Percentiles rank a stretch among this genome's conserved stretches.
phyloP scores from a whole-genome alignment of 2,797 vertebrate species.

The Aplochiton taeniatus region DNA sequence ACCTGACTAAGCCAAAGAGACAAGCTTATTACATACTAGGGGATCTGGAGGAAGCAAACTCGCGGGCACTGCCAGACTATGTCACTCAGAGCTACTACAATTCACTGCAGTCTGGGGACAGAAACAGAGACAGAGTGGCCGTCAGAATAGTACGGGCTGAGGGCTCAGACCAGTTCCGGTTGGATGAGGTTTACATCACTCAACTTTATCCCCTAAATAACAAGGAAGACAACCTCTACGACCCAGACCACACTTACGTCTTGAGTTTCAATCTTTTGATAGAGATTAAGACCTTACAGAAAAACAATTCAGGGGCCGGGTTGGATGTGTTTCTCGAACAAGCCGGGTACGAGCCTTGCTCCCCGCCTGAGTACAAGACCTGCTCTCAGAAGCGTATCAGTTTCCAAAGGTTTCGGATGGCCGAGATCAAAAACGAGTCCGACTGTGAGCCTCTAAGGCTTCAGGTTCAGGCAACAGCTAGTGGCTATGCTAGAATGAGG shows the following conservation, averaged over 20 bases:
- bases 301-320: not conserved
- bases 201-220: conserved; percentile 1
- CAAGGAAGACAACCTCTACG: not conserved
- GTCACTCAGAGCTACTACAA: conserved; percentile 9
- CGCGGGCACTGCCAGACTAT: not conserved
- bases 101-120: not conserved
- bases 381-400: not conserved
- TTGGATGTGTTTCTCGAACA: conserved; percentile 1
- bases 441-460: not conserved
- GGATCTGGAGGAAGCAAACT: not conserved
- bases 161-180: conserved; percentile 1
- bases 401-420: conserved; percentile 10
- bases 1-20: not conserved
- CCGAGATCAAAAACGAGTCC: not conserved
- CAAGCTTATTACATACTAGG: conserved; percentile 6
- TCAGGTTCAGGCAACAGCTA: not conserved
- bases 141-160: not conserved
- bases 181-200: conserved; percentile 1
- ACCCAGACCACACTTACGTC: not conserved
- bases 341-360: conserved; percentile 4
- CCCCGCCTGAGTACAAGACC: not conserved
- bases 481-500: not conserved
- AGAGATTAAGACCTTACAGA: conserved; percentile 7
- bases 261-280: not conserved
- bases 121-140: conserved; percentile 9